Evolutionary conservation across 2,888 invertebrate genomes (phyloP), one percentile per base, ranked within the genome.

Genomic region (Lepidocyrtinus sp.): DNA sequence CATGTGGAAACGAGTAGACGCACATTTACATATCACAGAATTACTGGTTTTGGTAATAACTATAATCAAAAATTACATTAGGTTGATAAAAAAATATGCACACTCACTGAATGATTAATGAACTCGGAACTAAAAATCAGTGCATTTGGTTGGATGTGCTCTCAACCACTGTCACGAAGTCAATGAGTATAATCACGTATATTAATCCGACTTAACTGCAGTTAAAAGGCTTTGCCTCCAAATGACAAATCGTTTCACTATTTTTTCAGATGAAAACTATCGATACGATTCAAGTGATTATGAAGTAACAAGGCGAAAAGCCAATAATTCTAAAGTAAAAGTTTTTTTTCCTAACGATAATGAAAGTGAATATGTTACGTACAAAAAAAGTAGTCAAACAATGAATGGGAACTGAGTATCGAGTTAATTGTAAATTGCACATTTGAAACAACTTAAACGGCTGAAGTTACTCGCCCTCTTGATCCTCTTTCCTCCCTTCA

Each of bases 171-270:
- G 36, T 36, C 36, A 36, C 5, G 12, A 36, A 36, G 36, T 36
- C 36, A 36, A 36, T 36, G 36, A 36, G 36, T 36, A 36, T 12
- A 5, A 12, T 36, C 36, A 36, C 12, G 36, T 12, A 36, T 36
- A 36, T 7, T 36, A 36, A 36, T 36, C 5, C 36, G 5, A 12
- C 12, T 36, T 36, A 36, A 36, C 36, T n/a, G n/a, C n/a, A n/a
- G n/a, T n/a, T n/a, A n/a, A n/a, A n/a, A n/a, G n/a, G n/a, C n/a
- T 36, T 36, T 36, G 36, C 36, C 12, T 36, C 12, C 5, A 36
- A 7, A 36, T 63, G 63, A 69, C 69, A 75, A 75, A 75, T 69
- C 69, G 75, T 75, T 75, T 75, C 75, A 63, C n/a, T 62, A 22
- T 63, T 75, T 74, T 61, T 75, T 25, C 61, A 27, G 69, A 75